Base-by-base conservation (phyloP, 2,888 invertebrate species). In the Empis livida region DNA sequence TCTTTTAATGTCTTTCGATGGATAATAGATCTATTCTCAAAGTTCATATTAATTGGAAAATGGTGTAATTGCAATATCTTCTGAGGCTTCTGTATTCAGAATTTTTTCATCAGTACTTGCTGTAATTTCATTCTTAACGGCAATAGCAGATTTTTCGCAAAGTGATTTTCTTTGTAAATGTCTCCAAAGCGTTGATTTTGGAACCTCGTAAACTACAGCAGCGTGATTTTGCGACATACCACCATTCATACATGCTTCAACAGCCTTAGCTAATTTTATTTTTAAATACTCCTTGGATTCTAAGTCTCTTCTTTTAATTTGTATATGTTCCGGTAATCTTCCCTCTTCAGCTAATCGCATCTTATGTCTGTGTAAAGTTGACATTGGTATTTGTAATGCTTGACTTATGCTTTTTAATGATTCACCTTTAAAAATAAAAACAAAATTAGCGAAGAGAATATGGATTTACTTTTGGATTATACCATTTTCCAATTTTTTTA, bases 221-320 rank as follows among this genome's bases (percentile, higher is more conserved):
- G 69, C 68, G 56, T 68, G 66, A 50, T 69, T 69, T 43, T 69
- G 68, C 0, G 67, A 67, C 66, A 69, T 68, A 10, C 69, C 69
- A 10, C 69, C 69, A 10, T 60, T 59, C 32, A 58, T 60, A 47
- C 69, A 69, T 15, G 67, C 68, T 41, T 63, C 60, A 8, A 69
- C 61, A 1, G 68, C 68, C 39, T 67, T 65, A 5, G 61, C 56
- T 11, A 69, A 51, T 43, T 68, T 66, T 11, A 63, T 56, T 27
- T 63, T 62, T 11, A 66, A 52, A 49, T 65, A 65, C 43, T 67
- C 65, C 45, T 65, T 67, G 0, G 67, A 64, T 5, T 65, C 63
- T 14, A 59, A 58, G n/a, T 64, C 65, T 1, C 68, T 61, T 8
- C 51, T 48, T 39, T 64, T 62, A 15, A 65, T 63, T 38, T 67